phyloP scores from a whole-genome alignment of 2,888 invertebrate genomes.

The Pardosa pseudoannulata region DNA sequence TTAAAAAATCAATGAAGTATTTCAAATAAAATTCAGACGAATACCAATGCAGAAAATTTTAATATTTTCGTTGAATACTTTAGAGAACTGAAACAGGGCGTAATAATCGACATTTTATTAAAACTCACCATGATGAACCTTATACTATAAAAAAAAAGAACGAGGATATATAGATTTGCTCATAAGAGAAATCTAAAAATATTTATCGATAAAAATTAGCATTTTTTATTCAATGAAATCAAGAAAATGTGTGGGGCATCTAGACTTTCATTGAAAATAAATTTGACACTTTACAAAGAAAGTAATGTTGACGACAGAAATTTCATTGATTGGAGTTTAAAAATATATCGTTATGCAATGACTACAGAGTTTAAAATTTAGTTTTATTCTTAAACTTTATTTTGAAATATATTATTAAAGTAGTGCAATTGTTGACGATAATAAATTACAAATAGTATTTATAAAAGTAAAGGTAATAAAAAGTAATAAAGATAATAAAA shows the following conservation, averaged over 20 bases:
- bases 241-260: not conserved
- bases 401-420: no score
- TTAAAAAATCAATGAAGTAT: not conserved
- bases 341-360: no score
- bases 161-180: not conserved
- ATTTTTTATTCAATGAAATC: not conserved
- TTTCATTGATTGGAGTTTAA: no score
- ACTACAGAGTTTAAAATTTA: no score
- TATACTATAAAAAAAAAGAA: not conserved
- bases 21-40: not conserved
- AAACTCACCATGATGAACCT: not conserved
- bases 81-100: not conserved
- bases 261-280: not conserved
- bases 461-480: no score
- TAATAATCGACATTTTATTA: conserved; percentile 2
- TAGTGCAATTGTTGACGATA: no score
- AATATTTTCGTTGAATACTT: not conserved
- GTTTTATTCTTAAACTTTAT: no score
- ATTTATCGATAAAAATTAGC: not conserved
- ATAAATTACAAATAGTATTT: no score
- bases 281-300: no score
- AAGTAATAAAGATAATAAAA: no score
- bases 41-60: not conserved
- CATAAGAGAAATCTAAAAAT: not conserved
- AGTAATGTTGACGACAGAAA: no score